Base-by-base conservation (phyloP, 92 coral and sea anemone species). In the Phymanthus crucifer region DNA sequence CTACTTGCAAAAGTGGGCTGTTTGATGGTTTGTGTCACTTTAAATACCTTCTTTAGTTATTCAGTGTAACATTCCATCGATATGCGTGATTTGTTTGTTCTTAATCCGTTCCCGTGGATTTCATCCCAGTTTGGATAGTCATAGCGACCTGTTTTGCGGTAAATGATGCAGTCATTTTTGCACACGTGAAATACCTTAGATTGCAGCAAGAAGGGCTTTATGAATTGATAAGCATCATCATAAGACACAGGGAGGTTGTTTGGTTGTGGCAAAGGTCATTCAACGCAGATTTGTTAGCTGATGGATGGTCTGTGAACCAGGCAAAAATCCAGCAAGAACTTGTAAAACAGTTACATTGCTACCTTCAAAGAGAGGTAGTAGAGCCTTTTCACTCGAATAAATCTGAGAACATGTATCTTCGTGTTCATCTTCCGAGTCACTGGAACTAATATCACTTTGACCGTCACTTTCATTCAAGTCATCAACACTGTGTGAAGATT, bases 71-170 rank as follows among this genome's bases (percentile, higher is more conserved):
- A n/a, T n/a, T n/a, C n/a, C n/a, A n/a, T n/a, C n/a, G n/a, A n/a
- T n/a, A n/a, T n/a, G n/a, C n/a, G n/a, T n/a, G n/a, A n/a, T n/a
- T n/a, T n/a, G n/a, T n/a, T n/a, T n/a, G n/a, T n/a, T n/a, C n/a
- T n/a, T n/a, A n/a, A n/a, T n/a, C n/a, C n/a, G n/a, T n/a, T n/a
- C n/a, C n/a, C n/a, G n/a, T n/a, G n/a, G n/a, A n/a, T n/a, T n/a
- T n/a, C n/a, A n/a, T n/a, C n/a, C n/a, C n/a, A n/a, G n/a, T 71
- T 81, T 10, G 90, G 71, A 54, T 87, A 87, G 24, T 87, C 90
- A 16, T 67, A 61, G 21, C 74, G 65, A 18, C 67, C 18, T 1
- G 82, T 86, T 50, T 82, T 82, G 6, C 84, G 77, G 34, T 72
- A 87, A 12, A 87, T 23, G 9, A 82, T 11, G 36, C 84, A 78